These are phyloP conservation scores for Thalassoma bifasciatum DNA, from an alignment of 2,113 vertebrate species.

Conservation along the genomic window DNA sequence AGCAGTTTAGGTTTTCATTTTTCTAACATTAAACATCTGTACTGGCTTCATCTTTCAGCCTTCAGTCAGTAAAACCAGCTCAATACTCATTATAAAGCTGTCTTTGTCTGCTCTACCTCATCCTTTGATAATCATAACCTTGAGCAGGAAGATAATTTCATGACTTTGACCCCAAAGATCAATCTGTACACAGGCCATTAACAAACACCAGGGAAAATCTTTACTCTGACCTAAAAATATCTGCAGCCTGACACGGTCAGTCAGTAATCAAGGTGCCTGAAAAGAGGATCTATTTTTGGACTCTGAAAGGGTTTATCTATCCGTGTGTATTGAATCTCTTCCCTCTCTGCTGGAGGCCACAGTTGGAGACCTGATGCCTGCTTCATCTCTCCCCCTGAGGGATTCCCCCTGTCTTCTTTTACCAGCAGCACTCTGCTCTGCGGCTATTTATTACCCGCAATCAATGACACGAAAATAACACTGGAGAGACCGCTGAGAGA, in stretches of 20 bases:
- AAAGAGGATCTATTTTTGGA: conserved; percentile 40
- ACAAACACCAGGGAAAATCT: conserved; percentile 41
- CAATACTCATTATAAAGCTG: too few species aligned
- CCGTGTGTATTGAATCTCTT: conserved; percentile 1
- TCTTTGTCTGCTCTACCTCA: too few species aligned
- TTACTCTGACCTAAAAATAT: conserved; percentile 1
- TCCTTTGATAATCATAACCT: too few species aligned
- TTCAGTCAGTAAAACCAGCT: too few species aligned
- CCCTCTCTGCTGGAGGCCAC: neutral
- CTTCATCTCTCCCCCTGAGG: conserved; percentile 17
- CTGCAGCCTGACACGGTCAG: neutral
- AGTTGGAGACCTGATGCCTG: conserved; percentile 24
- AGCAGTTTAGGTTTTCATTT: too few species aligned
- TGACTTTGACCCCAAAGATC: too few species aligned
- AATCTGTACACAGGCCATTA: conserved; percentile 14
- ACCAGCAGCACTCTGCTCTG: conserved; percentile 67
- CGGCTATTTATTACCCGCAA: conserved; percentile 71
- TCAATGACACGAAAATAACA: conserved; percentile 78
- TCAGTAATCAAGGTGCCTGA: conserved; percentile 19
- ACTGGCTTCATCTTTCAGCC: too few species aligned
- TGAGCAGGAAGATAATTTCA: too few species aligned
- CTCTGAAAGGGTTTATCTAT: conserved; percentile 25
- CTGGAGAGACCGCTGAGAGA: conserved; percentile 32
- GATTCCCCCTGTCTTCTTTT: conserved; percentile 46
- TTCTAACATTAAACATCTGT: too few species aligned